Evolutionary conservation across 2,888 invertebrate genomes (phyloP), one percentile per base, ranked within the genome.

Genomic region (Leucophenga maculata): DNA sequence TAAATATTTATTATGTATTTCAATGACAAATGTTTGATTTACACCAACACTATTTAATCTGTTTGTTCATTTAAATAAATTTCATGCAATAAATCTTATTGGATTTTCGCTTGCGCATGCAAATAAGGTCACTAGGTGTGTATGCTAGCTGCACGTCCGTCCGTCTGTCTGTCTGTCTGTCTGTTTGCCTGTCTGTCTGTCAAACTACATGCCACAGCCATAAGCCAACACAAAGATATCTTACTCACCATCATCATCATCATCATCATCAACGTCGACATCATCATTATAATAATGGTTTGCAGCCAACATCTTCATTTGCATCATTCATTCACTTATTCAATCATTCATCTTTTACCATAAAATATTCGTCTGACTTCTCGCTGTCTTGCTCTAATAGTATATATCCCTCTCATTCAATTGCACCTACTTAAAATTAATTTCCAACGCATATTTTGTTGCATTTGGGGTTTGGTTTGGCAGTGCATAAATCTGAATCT

Each of bases 41-140:
- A 18, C 59, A 31, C 59, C 59, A 59, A 59, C 59, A 59, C 32
- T 59, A 16, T 50, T 59, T 32, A n/a, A 55, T 1, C 52, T 39
- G 8, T 39, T 39, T 11, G 11, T 39, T 8, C 39, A 39, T 39
- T 11, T 6, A 39, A 39, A 39, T 39, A 39, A 39, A 39, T 39
- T 39, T 39, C 39, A 39, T 8, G 8, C 11, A 39, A 39, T 39
- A 39, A 39, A 39, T 39, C 8, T 39, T 39, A 1, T n/a, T n/a
- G n/a, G n/a, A n/a, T 39, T 39, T 39, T 39, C 11, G 39, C 39
- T 39, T 3, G 39, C 39, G 69, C 67, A 72, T 67, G 57, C 74
- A 71, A 78, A 71, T 73, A 78, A 74, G 80, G 74, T 74, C 72
- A 77, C 3, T 48, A 52, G 67, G 52, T 54, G 67, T 54, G 39